Evolutionary conservation across 2,113 vertebrate genomes (phyloP), one percentile per base, ranked within the genome.

Genomic region (Colistium nudipinnis): DNA sequence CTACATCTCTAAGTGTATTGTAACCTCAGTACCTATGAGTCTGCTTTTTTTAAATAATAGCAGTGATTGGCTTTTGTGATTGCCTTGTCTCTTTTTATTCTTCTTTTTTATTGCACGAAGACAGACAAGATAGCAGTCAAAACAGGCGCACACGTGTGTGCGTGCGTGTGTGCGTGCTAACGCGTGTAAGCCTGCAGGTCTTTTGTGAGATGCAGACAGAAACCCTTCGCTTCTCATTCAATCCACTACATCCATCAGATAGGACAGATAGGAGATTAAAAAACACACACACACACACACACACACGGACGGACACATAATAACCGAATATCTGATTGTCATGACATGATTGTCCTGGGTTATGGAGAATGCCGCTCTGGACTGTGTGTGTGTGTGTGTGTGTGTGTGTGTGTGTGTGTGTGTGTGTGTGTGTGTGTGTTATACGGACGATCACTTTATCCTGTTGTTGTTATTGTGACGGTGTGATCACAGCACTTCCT

Each of bases 141-240:
- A 74, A 56, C 19, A 53, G 24, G 33, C 13, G 17, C 44, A 24
- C 48, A 36, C 41, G 71, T 60, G 64, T 62, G 71, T 30, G 56
- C 30, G 24, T 69, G 45, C 44, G 24, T 11, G 9, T 44, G 36
- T 60, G 36, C 38, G 72, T 53, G 64, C 57, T 66, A 43, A 22
- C 39, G 56, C 68, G 44, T 48, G 12, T 83, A 89, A 80, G 41
- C 59, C 38, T 57, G 65, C 52, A 62, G 63, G 53, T 80, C 89
- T 86, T 90, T 93, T 92, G 90, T 91, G 35, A 62, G 55, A 28
- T 10, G 69, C 76, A 92, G 91, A 93, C 89, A 80, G 68, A 70
- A 78, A 86, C 76, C 36, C 31, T 63, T 56, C 14, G 25, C 55
- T 74, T 71, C 45, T 62, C 49, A 49, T 84, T 78, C 62, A 62